A percentile compares a stretch with the other conserved stretches of the same genome.
Evolutionary conservation across 2,113 vertebrate species (phyloP).

Genomic region (Miniopterus natalensis): DNA sequence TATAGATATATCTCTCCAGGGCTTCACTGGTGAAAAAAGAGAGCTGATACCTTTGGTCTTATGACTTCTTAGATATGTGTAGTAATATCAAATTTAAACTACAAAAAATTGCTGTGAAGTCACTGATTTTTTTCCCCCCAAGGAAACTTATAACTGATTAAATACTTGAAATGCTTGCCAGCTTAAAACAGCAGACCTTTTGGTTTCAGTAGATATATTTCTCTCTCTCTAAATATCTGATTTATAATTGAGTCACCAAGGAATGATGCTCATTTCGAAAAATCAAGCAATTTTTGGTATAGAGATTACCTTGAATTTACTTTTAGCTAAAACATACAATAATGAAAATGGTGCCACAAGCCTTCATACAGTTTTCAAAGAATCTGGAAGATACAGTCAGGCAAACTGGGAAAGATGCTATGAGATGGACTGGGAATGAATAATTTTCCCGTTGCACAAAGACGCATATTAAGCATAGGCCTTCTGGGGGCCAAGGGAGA

Average conservation of each 20-base stretch:
- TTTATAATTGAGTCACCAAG: background rate
- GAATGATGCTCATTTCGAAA: background rate
- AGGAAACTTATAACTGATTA: background rate
- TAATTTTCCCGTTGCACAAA: conserved; percentile 26
- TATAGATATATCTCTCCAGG: background rate
- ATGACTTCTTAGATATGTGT: background rate
- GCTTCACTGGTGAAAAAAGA: background rate
- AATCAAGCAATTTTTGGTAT: background rate
- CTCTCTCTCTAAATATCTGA: background rate
- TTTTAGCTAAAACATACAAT: background rate
- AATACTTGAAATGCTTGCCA: background rate
- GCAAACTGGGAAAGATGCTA: background rate
- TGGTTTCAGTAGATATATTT: background rate
- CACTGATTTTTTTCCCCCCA: background rate
- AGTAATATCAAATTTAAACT: background rate
- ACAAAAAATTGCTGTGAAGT: background rate
- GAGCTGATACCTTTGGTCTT: background rate
- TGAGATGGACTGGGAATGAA: background rate
- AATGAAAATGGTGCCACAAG: background rate
- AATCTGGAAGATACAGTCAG: background rate
- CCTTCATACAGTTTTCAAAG: background rate
- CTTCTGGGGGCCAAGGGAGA: background rate
- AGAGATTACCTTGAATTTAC: background rate
- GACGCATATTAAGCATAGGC: background rate
- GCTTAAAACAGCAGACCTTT: background rate